Conservation (phyloP, 2,888 invertebrate species). For the Bembecia ichneumoniformis region DNA sequence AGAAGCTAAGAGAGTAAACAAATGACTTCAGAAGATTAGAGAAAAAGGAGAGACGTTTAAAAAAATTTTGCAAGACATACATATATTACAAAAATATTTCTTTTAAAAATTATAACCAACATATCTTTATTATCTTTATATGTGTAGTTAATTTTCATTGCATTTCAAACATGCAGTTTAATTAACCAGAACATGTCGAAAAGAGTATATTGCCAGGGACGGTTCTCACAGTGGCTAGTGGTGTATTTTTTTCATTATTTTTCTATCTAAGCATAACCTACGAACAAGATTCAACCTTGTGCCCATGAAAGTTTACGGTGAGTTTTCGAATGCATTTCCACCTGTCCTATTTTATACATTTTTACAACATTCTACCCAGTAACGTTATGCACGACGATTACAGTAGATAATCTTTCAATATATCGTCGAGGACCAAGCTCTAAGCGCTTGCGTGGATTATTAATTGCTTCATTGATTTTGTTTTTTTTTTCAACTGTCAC, state of each 20-base stretch:
- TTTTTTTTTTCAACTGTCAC: conserved; percentile 1
- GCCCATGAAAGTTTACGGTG: background rate
- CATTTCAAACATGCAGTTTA: background rate
- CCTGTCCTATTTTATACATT: conserved; percentile 7
- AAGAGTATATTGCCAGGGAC: conserved; percentile 1
- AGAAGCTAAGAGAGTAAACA: too few relatives aligned
- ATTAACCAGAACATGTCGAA: conserved; percentile 2
- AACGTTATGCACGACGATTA: background rate
- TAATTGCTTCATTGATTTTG: conserved; percentile 46
- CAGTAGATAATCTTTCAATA: conserved; percentile 6
- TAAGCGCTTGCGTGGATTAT: conserved; percentile 28
- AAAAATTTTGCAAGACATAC: too few relatives aligned
- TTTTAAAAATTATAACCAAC: too few relatives aligned
- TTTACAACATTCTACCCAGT: conserved; percentile 6
- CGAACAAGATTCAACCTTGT: background rate
- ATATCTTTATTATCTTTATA: too few relatives aligned
- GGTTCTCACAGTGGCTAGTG: conserved; percentile 22
- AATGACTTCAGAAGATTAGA: too few relatives aligned
- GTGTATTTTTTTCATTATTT: conserved; percentile 1
- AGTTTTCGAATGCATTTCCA: background rate
- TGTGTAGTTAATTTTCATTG: background rate
- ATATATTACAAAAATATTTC: too few relatives aligned
- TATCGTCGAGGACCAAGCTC: conserved; percentile 8
- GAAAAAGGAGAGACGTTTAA: too few relatives aligned
- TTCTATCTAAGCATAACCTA: background rate